A percentile compares a stretch with the other conserved stretches of the same genome.
Evolutionary conservation across 2,888 invertebrate species (phyloP).

Genomic region (Thyatira batis): DNA sequence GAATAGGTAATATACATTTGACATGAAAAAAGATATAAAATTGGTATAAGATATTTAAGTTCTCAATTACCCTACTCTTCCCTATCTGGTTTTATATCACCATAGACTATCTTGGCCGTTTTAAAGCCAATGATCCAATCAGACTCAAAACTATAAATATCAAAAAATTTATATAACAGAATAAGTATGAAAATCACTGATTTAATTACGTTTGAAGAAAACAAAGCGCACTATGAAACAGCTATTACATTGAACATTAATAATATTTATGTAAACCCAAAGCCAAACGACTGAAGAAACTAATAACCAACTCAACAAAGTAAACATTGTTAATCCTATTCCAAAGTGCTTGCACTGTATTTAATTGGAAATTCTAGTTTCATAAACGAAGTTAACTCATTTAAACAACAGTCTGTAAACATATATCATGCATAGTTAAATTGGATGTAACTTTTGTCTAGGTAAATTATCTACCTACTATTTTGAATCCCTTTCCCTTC

Average conservation of each 20-base stretch:
- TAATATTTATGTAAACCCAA: slow-evolving; percentile 14
- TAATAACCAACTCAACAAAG: slow-evolving; percentile 25
- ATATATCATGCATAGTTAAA: slow-evolving; percentile 7
- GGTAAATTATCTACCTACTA: too few species aligned
- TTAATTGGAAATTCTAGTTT: slow-evolving; percentile 40
- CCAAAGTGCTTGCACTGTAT: slow-evolving; percentile 29
- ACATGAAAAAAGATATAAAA: background rate
- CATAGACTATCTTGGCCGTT: too few species aligned
- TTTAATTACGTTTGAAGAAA: too few species aligned
- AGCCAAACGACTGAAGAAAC: slow-evolving; percentile 26
- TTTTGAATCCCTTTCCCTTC: background rate
- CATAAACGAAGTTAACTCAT: slow-evolving; percentile 40
- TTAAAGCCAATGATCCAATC: too few species aligned
- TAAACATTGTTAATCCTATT: slow-evolving; percentile 31
- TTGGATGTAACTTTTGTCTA: background rate
- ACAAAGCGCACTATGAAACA: too few species aligned
- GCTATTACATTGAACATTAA: too few species aligned
- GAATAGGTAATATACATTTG: background rate
- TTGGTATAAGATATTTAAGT: too few species aligned
- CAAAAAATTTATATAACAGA: too few species aligned
- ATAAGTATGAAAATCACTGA: too few species aligned
- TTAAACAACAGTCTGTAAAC: slow-evolving; percentile 24
- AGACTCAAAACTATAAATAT: too few species aligned
- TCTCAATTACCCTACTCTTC: too few species aligned
- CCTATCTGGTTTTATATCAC: too few species aligned